phyloP scores from a whole-genome alignment of 2,797 vertebrate species.

The Spinibarbus caldwelli region DNA sequence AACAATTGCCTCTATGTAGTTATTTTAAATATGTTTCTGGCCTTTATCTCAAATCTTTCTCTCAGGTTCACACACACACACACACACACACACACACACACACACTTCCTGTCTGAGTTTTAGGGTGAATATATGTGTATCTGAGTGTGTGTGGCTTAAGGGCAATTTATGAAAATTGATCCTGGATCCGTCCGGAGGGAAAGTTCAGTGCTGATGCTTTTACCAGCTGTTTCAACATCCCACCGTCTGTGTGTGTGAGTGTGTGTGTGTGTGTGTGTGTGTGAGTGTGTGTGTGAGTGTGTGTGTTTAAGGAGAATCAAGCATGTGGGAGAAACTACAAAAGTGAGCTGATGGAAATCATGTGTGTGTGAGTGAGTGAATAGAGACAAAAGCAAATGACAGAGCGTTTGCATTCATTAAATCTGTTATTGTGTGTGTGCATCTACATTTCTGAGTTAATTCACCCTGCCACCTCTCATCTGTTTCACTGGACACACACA shows the following conservation, averaged over 20 bases:
- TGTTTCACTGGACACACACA: constrained; percentile 22
- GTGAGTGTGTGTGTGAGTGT: too few species aligned
- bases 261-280: too few species aligned
- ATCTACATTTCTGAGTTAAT: constrained; percentile 33
- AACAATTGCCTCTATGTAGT: neutral
- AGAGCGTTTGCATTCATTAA: constrained; percentile 22
- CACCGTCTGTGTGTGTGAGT: constrained; percentile 41
- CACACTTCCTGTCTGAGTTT: constrained; percentile 24
- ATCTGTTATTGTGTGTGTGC: constrained; percentile 25
- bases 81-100: constrained; percentile 18
- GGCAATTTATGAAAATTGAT: constrained; percentile 73
- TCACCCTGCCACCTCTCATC: constrained; percentile 27
- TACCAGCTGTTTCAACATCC: constrained; percentile 62
- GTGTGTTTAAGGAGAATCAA: constrained; percentile 6
- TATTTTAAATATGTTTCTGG: neutral
- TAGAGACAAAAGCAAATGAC: constrained; percentile 33
- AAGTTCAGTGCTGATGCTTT: constrained; percentile 68
- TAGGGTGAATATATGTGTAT: constrained; percentile 27
- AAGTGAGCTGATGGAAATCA: constrained; percentile 25
- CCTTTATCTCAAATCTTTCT: neutral
- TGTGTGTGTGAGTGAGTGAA: neutral
- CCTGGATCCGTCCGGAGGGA: constrained; percentile 62
- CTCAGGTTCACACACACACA: neutral
- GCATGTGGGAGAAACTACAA: neutral
- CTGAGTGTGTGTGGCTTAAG: constrained; percentile 32